phyloP scores from a whole-genome alignment of 2,113 vertebrate genomes.

The human region DNA sequence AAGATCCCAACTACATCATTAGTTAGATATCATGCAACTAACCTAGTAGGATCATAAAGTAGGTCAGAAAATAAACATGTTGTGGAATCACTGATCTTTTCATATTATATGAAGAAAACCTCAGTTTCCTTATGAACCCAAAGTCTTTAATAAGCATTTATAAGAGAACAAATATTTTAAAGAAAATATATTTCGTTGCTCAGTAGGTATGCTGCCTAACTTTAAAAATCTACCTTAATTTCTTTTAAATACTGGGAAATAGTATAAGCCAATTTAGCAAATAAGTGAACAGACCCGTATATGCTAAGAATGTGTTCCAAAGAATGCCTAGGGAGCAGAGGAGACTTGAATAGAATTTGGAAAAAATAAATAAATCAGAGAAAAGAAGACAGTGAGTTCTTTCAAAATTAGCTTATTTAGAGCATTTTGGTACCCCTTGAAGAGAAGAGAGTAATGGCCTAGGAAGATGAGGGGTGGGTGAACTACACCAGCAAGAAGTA shows the following conservation, averaged over 20 bases:
- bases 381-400: neutral
- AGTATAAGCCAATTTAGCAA: neutral
- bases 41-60: neutral
- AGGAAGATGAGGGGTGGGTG: neutral
- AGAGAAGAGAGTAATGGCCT: neutral
- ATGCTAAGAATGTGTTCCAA: neutral
- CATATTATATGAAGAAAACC: neutral
- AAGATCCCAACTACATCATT: neutral
- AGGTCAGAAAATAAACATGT: constrained; percentile 4
- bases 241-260: constrained; percentile 23
- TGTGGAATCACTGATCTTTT: neutral
- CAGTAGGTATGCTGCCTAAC: neutral
- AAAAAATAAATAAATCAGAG: constrained; percentile 6
- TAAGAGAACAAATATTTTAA: neutral
- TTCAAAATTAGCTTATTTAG: neutral
- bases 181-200: neutral
- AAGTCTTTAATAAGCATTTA: neutral
- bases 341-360: neutral
- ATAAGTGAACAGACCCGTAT: neutral
- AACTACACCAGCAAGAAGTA: neutral
- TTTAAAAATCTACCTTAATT: neutral
- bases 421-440: neutral
- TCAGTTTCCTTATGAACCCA: neutral
- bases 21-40: neutral
- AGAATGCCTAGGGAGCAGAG: neutral